Evolutionary conservation across 2,797 vertebrate species (phyloP), one percentile per base, ranked within the genome.

Genomic region (Fringilla coelebs): DNA sequence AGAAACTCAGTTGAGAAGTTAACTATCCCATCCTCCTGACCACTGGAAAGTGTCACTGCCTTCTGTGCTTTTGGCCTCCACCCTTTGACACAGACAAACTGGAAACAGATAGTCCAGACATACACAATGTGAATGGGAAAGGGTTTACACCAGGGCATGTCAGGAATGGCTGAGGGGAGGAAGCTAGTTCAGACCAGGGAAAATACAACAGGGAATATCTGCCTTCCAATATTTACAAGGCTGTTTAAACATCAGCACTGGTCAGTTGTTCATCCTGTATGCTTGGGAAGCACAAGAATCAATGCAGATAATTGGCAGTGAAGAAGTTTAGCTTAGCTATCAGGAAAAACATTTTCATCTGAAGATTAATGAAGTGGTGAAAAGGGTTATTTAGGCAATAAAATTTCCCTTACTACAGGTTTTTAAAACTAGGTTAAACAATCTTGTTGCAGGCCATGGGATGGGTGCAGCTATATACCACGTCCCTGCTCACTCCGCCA

Each of bases 401-500:
- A 48, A 60, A 67, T 16, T 63, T 84, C 48, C 61, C 29, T 60
- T 11, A 2, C n/a, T 60, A 80, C 1, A 79, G 10, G 5, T 55
- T 74, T 90, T 52, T 49, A 71, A 77, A 93, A 70, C 32, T 14
- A 60, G 40, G 10, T 63, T 55, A 41, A 79, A 85, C 18, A 32
- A 43, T 13, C 29, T 48, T 1, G 0, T 40, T 83, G 40, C 51
- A 91, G 63, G 32, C 20, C 1, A 2, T 25, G 45, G 51, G n/a
- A 74, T 16, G 25, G 31, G 55, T 34, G 40, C 60, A 72, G 49
- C 13, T 11, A 18, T 31, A 21, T 4, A 40, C 8, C 31, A 91
- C 16, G n/a, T 25, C 28, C 43, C 55, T 49, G 12, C 51, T 71
- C 3, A 2, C 41, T 63, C 11, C 0, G 0, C 8, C 0, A 0